Conservation (phyloP, 1,140 invertebrate genomes). For the Bombus turneri region DNA sequence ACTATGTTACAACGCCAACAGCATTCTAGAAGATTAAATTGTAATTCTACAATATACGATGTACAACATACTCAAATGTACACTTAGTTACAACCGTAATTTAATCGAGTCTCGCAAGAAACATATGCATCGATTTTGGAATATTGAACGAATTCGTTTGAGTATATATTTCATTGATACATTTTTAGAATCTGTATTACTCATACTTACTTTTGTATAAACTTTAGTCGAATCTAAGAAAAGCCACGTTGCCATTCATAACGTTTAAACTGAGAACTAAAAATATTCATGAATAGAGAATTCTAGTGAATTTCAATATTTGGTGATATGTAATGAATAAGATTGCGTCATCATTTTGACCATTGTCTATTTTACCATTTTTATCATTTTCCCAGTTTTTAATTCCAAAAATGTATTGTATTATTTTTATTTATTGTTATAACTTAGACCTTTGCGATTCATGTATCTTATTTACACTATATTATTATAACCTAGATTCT, state of each 20-base stretch:
- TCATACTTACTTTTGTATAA: not conserved
- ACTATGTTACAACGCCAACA: not conserved
- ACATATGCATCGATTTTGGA: not conserved
- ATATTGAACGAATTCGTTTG: not conserved
- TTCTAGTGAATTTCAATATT: not conserved
- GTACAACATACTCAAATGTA: not conserved
- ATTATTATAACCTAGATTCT: no score
- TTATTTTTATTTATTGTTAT: no score
- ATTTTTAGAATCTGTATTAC: conserved; percentile 3
- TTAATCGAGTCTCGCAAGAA: not conserved
- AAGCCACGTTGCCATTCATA: not conserved
- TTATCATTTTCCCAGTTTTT: no score
- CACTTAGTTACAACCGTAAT: not conserved
- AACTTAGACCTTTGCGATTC: no score
- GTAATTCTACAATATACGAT: not conserved
- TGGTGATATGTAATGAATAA: not conserved
- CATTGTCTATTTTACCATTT: not conserved
- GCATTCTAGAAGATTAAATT: not conserved
- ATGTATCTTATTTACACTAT: no score
- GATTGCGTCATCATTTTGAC: not conserved
- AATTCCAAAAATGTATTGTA: no score
- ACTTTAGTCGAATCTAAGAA: not conserved
- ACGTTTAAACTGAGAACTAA: not conserved
- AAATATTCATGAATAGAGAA: not conserved
- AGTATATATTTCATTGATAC: not conserved